Base-by-base conservation (phyloP, 2,797 vertebrate genomes). In the Gallinago stenura region DNA sequence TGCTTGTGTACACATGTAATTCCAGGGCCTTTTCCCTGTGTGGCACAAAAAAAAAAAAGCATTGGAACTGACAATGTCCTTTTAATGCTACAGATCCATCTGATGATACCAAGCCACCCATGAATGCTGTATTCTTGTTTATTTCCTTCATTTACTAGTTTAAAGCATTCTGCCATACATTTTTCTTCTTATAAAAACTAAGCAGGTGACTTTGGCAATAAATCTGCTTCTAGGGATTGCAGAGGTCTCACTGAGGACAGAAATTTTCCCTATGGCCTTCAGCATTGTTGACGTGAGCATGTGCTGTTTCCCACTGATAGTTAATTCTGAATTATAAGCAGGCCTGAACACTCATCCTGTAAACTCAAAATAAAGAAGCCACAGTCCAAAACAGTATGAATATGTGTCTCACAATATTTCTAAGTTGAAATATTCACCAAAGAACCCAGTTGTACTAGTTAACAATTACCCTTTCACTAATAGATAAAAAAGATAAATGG, bases 401-500 rank as follows among this genome's bases (percentile, higher is more conserved):
- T 93, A 72, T 94, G 66, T 82, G 69, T 93, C 86, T 90, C 68
- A 78, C 6, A 0, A 43, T 95, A 87, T 94, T 96, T 92, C 65
- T 87, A 69, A 85, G 54, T 75, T 89, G 54, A 94, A 85, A 83
- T 80, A 85, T 54, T 92, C 53, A 65, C 81, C 57, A 90, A 84
- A 95, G 75, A 75, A 78, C 35, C 53, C 81, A 66, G 72, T 70
- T 96, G 73, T 87, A 79, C 51, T 79, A 86, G 79, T 92, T 92
- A 93, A 95, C 88, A 96, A 94, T 90, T 94, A 85, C 45, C 37
- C 71, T 95, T 96, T 97, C 88, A 95, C 81, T 68, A 83, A 57
- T 1, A 93, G 64, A 90, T 80, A n/a, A 90, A 95, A 92, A 91
- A 84, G 31, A 90, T 73, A 87, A 82, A 79, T 77, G 66, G 73